phyloP scores from a whole-genome alignment of 1,140 invertebrate genomes.

The Zaprionus vittiger region DNA sequence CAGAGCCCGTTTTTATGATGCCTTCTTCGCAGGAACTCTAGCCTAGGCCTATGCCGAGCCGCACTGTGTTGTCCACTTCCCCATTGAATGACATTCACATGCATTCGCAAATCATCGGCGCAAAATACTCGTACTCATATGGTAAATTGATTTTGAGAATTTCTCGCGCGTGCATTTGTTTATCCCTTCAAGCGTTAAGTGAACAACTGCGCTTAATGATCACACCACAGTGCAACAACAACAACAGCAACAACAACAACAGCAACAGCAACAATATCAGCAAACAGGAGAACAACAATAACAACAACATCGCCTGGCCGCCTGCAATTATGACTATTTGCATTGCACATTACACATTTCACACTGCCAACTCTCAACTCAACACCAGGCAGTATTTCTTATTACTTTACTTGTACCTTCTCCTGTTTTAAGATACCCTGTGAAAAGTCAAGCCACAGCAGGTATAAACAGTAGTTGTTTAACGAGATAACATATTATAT shows the following conservation, averaged over 20 bases:
- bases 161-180: slow-evolving; percentile 78
- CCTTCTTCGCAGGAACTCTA: slow-evolving; percentile 3
- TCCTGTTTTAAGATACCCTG: slow-evolving; percentile 26
- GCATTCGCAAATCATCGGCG: slow-evolving; percentile 56
- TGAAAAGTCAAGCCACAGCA: neutral
- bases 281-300: slow-evolving; percentile 16
- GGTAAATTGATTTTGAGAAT: slow-evolving; percentile 79
- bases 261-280: slow-evolving; percentile 11
- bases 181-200: slow-evolving; percentile 77
- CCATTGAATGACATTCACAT: slow-evolving; percentile 66
- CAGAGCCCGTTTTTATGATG: slow-evolving; percentile 15
- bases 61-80: slow-evolving; percentile 41
- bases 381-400: slow-evolving; percentile 30
- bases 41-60: neutral
- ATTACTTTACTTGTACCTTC: slow-evolving; percentile 41
- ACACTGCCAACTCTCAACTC: slow-evolving; percentile 47
- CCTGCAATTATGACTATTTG: slow-evolving; percentile 79
- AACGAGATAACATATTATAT: neutral
- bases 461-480: neutral
- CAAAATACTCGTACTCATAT: slow-evolving; percentile 33
- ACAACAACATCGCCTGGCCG: slow-evolving; percentile 40
- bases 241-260: slow-evolving; percentile 18
- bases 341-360: slow-evolving; percentile 69
- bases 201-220: slow-evolving; percentile 80
- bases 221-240: slow-evolving; percentile 36